phyloP scores from a whole-genome alignment of 2,888 invertebrate genomes.

The Parascotia fuliginaria region DNA sequence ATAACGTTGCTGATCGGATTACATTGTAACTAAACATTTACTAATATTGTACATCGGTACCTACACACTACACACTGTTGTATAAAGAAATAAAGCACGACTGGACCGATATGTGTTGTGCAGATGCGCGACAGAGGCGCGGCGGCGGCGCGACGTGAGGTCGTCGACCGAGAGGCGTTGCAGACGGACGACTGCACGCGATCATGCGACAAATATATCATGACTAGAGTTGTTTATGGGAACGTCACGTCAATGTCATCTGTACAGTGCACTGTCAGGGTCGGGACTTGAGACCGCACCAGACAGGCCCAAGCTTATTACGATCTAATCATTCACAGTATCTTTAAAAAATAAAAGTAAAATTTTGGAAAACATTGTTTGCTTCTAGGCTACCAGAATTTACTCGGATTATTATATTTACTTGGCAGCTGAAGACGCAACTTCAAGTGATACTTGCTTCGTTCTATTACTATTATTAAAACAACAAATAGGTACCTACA shows the following conservation, averaged over 20 bases:
- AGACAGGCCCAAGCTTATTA: background rate
- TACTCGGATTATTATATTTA: no score
- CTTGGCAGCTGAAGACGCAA: no score
- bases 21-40: conserved; percentile 29
- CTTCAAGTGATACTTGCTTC: no score
- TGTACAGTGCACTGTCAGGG: background rate
- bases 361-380: no score
- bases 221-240: conserved; percentile 11
- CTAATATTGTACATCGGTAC: conserved; percentile 13
- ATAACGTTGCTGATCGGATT: conserved; percentile 22
- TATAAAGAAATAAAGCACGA: conserved; percentile 43
- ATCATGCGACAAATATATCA: conserved; percentile 34
- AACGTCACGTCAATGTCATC: conserved; percentile 23
- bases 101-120: conserved; percentile 34
- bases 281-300: background rate
- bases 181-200: conserved; percentile 55
- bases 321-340: no score
- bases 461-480: no score
- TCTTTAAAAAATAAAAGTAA: no score
- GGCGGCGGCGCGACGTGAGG: conserved; percentile 36
- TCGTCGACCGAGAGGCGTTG: conserved; percentile 43
- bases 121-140: conserved; percentile 38
- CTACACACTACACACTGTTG: conserved; percentile 14
- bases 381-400: no score
- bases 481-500: no score